A percentile compares a stretch with the other conserved stretches of the same genome.
Evolutionary conservation across 2,797 vertebrate species (phyloP).

Genomic region (Melopsittacus undulatus): DNA sequence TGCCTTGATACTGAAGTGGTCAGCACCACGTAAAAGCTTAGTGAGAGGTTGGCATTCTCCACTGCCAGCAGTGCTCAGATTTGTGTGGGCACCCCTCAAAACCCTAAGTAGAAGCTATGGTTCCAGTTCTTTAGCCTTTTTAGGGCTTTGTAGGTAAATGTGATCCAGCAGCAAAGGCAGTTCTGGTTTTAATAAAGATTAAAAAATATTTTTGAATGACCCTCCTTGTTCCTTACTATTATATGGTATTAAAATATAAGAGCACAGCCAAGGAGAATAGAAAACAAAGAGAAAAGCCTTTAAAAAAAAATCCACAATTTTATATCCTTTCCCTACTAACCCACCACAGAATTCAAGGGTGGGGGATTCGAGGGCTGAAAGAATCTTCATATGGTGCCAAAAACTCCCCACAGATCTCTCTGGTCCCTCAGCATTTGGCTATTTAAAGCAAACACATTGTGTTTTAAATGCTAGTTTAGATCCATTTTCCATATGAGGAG

Average conservation of each 20-base stretch:
- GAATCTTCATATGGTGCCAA: conserved; percentile 61
- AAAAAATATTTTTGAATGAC: conserved; percentile 71
- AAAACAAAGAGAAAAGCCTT: conserved; percentile 70
- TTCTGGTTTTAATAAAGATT: conserved; percentile 73
- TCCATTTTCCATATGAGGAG: conserved; percentile 61
- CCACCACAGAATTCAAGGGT: conserved; percentile 69
- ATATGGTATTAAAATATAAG: conserved; percentile 64
- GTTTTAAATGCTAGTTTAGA: conserved; percentile 48
- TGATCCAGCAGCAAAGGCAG: conserved; percentile 46
- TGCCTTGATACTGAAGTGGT: conserved; percentile 21
- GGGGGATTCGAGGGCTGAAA: conserved; percentile 54
- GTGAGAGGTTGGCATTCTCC: not conserved
- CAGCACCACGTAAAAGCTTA: not conserved
- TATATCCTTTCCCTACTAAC: conserved; percentile 66
- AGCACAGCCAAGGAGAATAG: conserved; percentile 66
- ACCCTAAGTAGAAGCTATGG: conserved; percentile 27
- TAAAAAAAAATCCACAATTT: conserved; percentile 61
- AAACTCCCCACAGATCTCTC: conserved; percentile 60
- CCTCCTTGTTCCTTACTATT: conserved; percentile 69
- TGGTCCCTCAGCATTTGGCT: conserved; percentile 42
- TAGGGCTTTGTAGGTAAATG: conserved; percentile 53
- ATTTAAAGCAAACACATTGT: conserved; percentile 68
- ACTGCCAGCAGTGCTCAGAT: not conserved
- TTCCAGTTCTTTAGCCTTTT: conserved; percentile 5
- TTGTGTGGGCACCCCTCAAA: conserved; percentile 49